Evolutionary conservation across 1,140 invertebrate species (phyloP).

Genomic region (Scaptodrosophila lebanonensis): DNA sequence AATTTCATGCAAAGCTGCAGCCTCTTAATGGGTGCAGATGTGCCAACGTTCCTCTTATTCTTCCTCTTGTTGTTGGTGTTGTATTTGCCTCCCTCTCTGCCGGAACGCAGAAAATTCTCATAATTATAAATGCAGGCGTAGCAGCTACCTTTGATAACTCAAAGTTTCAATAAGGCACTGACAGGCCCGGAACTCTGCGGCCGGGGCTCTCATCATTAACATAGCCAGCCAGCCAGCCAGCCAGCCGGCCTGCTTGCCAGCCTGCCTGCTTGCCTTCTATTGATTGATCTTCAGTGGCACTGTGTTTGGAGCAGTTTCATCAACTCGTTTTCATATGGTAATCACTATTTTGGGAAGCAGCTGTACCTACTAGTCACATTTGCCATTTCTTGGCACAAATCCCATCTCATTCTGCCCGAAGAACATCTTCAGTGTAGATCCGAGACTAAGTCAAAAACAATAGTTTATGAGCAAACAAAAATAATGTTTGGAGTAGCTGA

Average conservation of each 20-base stretch:
- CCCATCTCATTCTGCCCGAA: too few relatives aligned
- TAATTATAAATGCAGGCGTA: slow-evolving; percentile 39
- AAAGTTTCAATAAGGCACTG: slow-evolving; percentile 41
- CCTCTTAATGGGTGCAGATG: slow-evolving; percentile 38
- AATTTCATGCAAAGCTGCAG: slow-evolving; percentile 45
- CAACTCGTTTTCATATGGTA: slow-evolving; percentile 44
- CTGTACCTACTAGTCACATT: slow-evolving; percentile 25
- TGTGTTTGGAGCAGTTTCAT: slow-evolving; percentile 33
- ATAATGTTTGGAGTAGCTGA: too few relatives aligned
- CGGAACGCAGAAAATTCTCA: slow-evolving; percentile 23
- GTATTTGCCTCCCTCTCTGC: slow-evolving; percentile 7
- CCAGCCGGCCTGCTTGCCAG: too few relatives aligned
- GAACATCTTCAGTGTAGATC: slow-evolving; percentile 9
- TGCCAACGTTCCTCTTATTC: neutral
- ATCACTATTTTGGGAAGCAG: slow-evolving; percentile 30
- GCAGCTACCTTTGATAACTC: slow-evolving; percentile 36
- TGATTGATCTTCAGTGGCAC: slow-evolving; percentile 28
- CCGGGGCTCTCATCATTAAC: slow-evolving; percentile 31
- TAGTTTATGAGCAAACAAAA: too few relatives aligned
- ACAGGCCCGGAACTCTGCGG: slow-evolving; percentile 23
- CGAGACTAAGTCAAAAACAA: too few relatives aligned
- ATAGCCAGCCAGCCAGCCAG: slow-evolving; percentile 8
- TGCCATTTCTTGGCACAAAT: slow-evolving; percentile 6
- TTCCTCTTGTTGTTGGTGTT: slow-evolving; percentile 2
- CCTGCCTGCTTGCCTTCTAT: slow-evolving; percentile 15